These are phyloP conservation scores for Tolmerus cingulatus DNA, from an alignment of 2,888 invertebrate species.

Conservation along the genomic window DNA sequence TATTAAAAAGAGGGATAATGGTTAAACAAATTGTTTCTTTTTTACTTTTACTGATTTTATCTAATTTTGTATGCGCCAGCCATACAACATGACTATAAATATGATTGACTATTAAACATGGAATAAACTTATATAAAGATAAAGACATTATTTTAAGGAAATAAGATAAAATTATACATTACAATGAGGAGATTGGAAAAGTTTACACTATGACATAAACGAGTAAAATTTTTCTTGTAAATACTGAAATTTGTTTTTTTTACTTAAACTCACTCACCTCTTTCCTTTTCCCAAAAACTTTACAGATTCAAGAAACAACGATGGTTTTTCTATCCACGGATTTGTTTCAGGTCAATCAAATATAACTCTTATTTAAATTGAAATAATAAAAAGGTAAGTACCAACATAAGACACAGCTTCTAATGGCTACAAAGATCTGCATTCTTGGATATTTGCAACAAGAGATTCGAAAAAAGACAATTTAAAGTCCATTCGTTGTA, in stretches of 20 bases:
- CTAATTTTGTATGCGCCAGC: constrained; percentile 25
- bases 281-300: background rate
- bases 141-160: constrained; percentile 39
- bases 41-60: constrained; percentile 29
- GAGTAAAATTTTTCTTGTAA: constrained; percentile 41
- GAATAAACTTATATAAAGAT: constrained; percentile 39
- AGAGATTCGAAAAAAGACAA: no score
- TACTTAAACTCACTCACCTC: background rate
- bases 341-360: no score
- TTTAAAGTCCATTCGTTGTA: no score
- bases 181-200: constrained; percentile 38
- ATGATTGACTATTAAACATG: constrained; percentile 38
- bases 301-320: background rate
- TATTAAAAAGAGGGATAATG: constrained; percentile 30
- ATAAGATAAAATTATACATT: constrained; percentile 37
- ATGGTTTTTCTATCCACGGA: background rate
- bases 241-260: constrained; percentile 34
- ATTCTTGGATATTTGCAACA: no score
- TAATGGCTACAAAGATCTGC: no score
- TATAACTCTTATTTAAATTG: no score
- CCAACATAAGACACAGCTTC: no score
- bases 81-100: constrained; percentile 41
- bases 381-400: no score
- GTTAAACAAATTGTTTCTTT: constrained; percentile 38
- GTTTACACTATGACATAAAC: constrained; percentile 42